A percentile compares a stretch with the other conserved stretches of the same genome.
These are phyloP conservation scores for Bombus sibiricus DNA, from an alignment of 1,140 invertebrate genomes.

Conservation along the genomic window DNA sequence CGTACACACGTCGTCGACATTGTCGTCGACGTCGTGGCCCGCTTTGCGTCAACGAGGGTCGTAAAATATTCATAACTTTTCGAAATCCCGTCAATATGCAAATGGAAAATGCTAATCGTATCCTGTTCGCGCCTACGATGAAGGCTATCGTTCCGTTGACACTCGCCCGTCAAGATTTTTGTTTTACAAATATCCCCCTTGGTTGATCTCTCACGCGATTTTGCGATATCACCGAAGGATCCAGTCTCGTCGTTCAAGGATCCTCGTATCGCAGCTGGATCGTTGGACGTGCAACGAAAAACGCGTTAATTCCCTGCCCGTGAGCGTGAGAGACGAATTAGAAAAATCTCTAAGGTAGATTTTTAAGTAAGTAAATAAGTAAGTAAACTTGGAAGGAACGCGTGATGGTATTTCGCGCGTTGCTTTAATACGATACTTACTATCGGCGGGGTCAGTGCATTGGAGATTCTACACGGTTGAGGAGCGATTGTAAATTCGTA, in stretches of 20 bases:
- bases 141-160: conserved; percentile 79
- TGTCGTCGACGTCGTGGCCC: not conserved
- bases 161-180: conserved; percentile 67
- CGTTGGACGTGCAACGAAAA: not conserved
- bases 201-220: not conserved
- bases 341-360: not conserved
- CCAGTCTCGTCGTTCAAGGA: conserved; percentile 36
- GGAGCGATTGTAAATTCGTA: not conserved
- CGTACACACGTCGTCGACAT: not conserved
- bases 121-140: conserved; percentile 73
- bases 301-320: not conserved
- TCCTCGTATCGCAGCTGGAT: conserved; percentile 1
- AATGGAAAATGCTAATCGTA: conserved; percentile 81
- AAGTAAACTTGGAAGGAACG: not conserved
- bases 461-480: too few relatives aligned
- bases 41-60: conserved; percentile 20
- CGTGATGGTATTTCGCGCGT: too few relatives aligned
- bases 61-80: conserved; percentile 83
- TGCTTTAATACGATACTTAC: not conserved
- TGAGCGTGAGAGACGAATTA: not conserved
- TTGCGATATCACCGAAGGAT: conserved; percentile 27
- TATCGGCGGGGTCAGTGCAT: not conserved
- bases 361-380: not conserved
- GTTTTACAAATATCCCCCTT: conserved; percentile 42
- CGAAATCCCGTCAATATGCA: conserved; percentile 83